A percentile compares a stretch with the other conserved stretches of the same genome.
phyloP scores from a whole-genome alignment of 2,113 vertebrate genomes.

The Micronycteris hirsuta region DNA sequence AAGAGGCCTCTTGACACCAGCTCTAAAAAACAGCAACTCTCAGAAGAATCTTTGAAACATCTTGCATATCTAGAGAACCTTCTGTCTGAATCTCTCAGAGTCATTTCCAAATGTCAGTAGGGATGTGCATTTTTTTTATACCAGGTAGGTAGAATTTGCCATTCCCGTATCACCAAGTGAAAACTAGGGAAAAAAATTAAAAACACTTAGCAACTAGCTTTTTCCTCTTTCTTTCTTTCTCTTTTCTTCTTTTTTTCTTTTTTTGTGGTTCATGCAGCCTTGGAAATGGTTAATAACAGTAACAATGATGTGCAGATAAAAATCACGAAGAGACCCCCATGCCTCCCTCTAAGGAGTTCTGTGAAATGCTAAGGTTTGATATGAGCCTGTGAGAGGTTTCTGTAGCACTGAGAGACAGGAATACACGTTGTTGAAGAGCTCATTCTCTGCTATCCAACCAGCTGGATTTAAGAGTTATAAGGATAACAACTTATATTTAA shows the following conservation, averaged over 20 bases:
- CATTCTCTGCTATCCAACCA: not conserved
- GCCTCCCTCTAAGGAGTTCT: not conserved
- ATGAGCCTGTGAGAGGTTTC: not conserved
- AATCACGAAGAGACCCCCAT: not conserved
- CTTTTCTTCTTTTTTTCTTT: too few species aligned
- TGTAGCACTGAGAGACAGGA: not conserved
- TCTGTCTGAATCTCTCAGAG: conserved; percentile 9
- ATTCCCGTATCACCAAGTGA: not conserved
- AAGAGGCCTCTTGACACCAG: not conserved
- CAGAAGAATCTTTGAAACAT: conserved; percentile 51
- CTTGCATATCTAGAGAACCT: conserved; percentile 63
- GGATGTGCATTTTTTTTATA: conserved; percentile 28
- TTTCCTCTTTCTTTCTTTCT: not conserved
- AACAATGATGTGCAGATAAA: not conserved
- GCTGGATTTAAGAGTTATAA: not conserved
- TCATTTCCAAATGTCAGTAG: conserved; percentile 57
- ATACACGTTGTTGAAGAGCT: not conserved
- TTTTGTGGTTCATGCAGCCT: not conserved
- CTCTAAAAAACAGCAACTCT: conserved; percentile 31
- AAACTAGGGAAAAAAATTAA: not conserved
- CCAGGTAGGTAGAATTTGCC: not conserved
- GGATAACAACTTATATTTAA: not conserved
- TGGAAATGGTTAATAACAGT: not conserved
- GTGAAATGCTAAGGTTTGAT: not conserved
- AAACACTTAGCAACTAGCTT: not conserved